Evolutionary conservation across 2,797 vertebrate genomes (phyloP).

Genomic region (Delichon dasypus): DNA sequence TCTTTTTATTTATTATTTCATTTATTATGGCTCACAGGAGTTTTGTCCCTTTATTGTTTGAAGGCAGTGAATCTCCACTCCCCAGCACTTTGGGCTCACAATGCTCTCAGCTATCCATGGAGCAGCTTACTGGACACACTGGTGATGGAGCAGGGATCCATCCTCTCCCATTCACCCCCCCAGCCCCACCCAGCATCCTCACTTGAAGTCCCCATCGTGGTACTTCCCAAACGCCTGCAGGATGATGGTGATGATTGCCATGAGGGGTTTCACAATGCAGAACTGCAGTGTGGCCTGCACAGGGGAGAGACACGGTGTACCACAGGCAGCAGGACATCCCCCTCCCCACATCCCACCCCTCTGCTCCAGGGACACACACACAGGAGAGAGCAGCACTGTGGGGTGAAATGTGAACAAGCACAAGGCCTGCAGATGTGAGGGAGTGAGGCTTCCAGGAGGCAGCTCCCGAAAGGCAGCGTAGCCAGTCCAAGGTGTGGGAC

Average conservation of each 20-base stretch:
- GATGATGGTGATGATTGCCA: slow-evolving; percentile 92
- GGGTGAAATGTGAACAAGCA: neutral
- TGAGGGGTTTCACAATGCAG: slow-evolving; percentile 95
- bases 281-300: slow-evolving; percentile 95
- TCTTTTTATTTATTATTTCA: neutral
- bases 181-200: slow-evolving; percentile 59
- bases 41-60: neutral
- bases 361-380: neutral
- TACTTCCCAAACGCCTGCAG: slow-evolving; percentile 95
- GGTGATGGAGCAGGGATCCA: neutral
- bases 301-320: neutral
- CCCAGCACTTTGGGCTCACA: accelerated
- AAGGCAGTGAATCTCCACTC: neutral
- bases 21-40: neutral
- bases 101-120: neutral
- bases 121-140: neutral
- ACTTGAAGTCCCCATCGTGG: slow-evolving; percentile 97
- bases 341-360: neutral
- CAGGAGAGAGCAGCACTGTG: neutral
- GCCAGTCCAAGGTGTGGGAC: no score
- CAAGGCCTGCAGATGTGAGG: neutral
- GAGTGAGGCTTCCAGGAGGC: neutral
- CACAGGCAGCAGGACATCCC: neutral
- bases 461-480: neutral
- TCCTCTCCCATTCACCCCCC: neutral